Percentiles rank a stretch among this genome's conserved stretches.
These are phyloP conservation scores for Peromyscus melanophrys DNA, from an alignment of 2,797 vertebrate species.

Conservation along the genomic window DNA sequence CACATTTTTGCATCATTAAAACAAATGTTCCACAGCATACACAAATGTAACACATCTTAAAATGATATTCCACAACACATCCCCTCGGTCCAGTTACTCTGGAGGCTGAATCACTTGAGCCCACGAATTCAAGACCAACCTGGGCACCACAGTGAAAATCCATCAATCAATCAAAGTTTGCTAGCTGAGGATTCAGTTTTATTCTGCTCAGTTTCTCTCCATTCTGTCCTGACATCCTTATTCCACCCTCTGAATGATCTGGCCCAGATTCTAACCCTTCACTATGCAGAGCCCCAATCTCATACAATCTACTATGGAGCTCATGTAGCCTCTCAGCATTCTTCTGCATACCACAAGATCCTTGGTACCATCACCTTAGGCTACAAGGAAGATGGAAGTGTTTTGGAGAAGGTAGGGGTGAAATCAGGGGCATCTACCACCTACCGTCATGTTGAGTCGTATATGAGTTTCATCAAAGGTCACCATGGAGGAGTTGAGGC, in stretches of 20 bases:
- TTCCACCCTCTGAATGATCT: background rate
- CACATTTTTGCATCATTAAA: background rate
- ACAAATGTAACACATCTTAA: background rate
- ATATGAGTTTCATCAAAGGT: conserved; percentile 84
- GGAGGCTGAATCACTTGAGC: background rate
- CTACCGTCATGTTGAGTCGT: conserved; percentile 91
- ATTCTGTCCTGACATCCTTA: background rate
- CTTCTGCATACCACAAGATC: background rate
- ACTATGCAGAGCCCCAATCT: background rate
- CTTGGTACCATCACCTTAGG: too few species aligned
- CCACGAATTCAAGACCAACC: background rate
- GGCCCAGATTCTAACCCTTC: background rate
- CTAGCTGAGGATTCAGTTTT: background rate
- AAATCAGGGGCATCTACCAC: conserved; percentile 88
- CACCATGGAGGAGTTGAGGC: conserved; percentile 91
- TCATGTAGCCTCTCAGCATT: background rate
- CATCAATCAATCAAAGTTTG: background rate
- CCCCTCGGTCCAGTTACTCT: background rate
- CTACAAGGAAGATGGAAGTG: background rate
- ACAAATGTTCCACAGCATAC: background rate
- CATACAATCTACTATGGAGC: background rate
- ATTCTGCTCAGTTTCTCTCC: background rate
- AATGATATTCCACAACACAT: background rate
- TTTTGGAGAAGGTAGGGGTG: background rate
- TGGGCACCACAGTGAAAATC: background rate